Evolutionary conservation across 2,797 vertebrate species (phyloP).

Genomic region (Alfaro cultratus): DNA sequence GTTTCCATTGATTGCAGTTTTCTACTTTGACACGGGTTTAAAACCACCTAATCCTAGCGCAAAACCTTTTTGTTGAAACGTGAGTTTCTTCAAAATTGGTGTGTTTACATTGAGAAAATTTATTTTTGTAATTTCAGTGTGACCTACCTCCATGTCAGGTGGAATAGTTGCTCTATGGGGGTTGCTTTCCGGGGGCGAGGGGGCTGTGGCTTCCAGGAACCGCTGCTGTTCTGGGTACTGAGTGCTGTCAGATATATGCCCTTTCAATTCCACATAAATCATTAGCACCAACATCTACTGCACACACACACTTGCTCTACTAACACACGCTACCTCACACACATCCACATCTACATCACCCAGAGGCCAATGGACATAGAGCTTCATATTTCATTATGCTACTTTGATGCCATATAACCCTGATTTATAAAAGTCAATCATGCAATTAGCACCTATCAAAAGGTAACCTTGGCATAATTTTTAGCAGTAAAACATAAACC

Average conservation of each 20-base stretch:
- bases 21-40: too few species aligned
- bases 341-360: not conserved
- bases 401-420: not conserved
- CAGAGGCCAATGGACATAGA: not conserved
- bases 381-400: not conserved
- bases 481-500: not conserved
- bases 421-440: not conserved
- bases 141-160: not conserved
- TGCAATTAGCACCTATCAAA: not conserved
- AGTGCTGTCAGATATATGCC: not conserved
- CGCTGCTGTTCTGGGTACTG: not conserved
- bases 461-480: not conserved
- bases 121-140: not conserved
- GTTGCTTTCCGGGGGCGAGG: not conserved
- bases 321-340: not conserved
- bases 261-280: not conserved
- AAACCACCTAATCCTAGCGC: too few species aligned
- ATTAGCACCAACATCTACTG: not conserved
- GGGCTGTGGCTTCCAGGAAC: not conserved
- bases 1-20: too few species aligned
- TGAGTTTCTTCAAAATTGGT: too few species aligned
- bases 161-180: not conserved
- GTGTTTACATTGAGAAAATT: too few species aligned
- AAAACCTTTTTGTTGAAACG: too few species aligned
- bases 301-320: too few species aligned